These are phyloP conservation scores for Catagonus wagneri DNA, from an alignment of 2,113 vertebrate genomes.

Conservation along the genomic window DNA sequence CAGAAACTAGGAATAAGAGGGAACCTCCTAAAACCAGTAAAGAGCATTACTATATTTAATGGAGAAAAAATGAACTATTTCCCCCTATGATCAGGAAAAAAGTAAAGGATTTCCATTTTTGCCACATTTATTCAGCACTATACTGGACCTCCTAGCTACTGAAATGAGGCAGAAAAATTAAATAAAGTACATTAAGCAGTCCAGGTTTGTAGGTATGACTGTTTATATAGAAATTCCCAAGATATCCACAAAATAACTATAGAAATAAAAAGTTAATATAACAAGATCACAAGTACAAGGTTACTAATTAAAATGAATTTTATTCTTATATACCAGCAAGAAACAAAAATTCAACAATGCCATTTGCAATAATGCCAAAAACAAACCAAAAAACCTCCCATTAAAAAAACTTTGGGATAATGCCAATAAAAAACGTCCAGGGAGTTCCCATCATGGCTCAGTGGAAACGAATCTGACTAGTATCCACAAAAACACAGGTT, in stretches of 20 bases:
- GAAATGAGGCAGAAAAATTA: constrained; percentile 36
- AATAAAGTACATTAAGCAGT: neutral
- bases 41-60: neutral
- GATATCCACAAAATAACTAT: constrained; percentile 1
- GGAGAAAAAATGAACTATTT: neutral
- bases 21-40: neutral
- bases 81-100: neutral
- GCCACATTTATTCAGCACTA: neutral
- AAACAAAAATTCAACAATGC: constrained; percentile 35
- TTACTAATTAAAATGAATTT: constrained; percentile 3
- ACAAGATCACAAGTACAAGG: neutral
- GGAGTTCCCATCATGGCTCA: no score
- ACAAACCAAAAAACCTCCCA: neutral
- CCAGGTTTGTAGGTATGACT: neutral
- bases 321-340: neutral
- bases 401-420: neutral
- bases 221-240: neutral
- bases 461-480: no score
- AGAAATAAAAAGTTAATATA: constrained; percentile 4
- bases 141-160: neutral
- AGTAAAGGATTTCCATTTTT: neutral
- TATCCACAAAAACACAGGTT: no score
- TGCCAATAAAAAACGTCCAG: neutral
- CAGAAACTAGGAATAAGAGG: constrained; percentile 22
- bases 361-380: neutral